phyloP scores from a whole-genome alignment of 2,797 vertebrate genomes.

The Orientallactaga sibirica region DNA sequence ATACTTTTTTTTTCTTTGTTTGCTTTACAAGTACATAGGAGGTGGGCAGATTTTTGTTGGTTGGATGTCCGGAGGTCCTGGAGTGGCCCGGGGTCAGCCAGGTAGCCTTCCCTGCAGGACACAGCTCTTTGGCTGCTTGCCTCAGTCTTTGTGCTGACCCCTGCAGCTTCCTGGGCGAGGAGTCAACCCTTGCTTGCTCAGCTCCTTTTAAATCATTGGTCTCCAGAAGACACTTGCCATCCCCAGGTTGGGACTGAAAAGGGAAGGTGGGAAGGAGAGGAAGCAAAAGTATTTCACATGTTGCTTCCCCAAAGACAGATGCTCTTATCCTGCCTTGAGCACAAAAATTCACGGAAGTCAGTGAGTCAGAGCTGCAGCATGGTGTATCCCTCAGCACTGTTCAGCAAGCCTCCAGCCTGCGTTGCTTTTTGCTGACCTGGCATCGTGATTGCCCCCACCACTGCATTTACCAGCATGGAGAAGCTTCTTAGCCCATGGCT shows the following conservation, averaged over 20 bases:
- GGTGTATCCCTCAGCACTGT: background rate
- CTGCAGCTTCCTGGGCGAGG: conserved; percentile 11
- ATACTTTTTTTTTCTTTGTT: conserved; percentile 18
- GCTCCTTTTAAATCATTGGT: background rate
- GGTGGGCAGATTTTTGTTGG: background rate
- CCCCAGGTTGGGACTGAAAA: conserved; percentile 50
- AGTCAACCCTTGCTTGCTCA: background rate
- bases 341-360: conserved; percentile 68
- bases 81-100: background rate
- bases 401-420: background rate
- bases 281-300: conserved; percentile 67
- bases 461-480: background rate
- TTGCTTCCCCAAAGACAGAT: conserved; percentile 59
- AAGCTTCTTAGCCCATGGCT: background rate
- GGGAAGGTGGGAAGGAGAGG: conserved; percentile 60
- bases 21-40: conserved; percentile 31
- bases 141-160: conserved; percentile 42
- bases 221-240: background rate
- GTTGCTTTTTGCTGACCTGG: background rate
- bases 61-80: background rate
- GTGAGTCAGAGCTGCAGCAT: conserved; percentile 63
- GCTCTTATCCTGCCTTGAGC: conserved; percentile 63
- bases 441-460: background rate
- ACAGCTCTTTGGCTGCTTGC: conserved; percentile 16
- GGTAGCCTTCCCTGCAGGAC: background rate